phyloP scores from a whole-genome alignment of 2,113 vertebrate species.

The Bombycilla garrulus region DNA sequence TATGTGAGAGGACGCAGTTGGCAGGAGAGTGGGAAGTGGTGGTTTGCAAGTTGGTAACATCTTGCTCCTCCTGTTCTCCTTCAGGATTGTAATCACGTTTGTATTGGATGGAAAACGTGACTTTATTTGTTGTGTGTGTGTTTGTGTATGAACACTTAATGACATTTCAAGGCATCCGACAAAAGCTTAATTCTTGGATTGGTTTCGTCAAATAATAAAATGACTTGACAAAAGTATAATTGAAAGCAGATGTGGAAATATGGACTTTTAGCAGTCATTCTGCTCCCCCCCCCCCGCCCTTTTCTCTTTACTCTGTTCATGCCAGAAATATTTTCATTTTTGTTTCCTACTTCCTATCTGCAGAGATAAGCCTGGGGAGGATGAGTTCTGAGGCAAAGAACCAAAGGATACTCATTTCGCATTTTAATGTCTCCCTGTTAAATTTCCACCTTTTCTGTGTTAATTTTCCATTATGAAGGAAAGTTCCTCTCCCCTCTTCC shows the following conservation, averaged over 20 bases:
- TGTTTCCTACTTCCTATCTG: slow-evolving; percentile 52
- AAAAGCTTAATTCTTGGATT: slow-evolving; percentile 73
- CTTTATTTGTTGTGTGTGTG: slow-evolving; percentile 43
- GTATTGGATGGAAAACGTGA: slow-evolving; percentile 54
- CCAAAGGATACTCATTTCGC: not conserved
- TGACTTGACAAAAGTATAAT: slow-evolving; percentile 76
- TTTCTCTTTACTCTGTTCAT: slow-evolving; percentile 39
- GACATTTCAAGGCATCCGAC: slow-evolving; percentile 75
- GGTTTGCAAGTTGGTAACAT: not conserved
- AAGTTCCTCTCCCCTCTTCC: not conserved
- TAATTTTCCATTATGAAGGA: not conserved
- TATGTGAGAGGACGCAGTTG: not conserved
- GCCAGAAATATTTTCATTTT: slow-evolving; percentile 67
- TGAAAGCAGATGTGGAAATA: slow-evolving; percentile 77
- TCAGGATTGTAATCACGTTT: not conserved
- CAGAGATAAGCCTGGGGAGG: not conserved
- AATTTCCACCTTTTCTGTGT: slow-evolving; percentile 15
- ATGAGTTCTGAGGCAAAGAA: slow-evolving; percentile 12
- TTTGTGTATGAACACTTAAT: slow-evolving; percentile 68
- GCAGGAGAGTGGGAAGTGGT: not conserved
- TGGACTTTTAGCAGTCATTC: slow-evolving; percentile 61
- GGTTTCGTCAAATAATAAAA: slow-evolving; percentile 77
- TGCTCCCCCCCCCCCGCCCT: not conserved
- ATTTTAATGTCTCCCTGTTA: slow-evolving; percentile 1
- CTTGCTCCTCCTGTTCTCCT: not conserved